Evolutionary conservation across 2,797 vertebrate genomes (phyloP), one percentile per base, ranked within the genome.

Genomic region (Enteromius afrohamiltoni): DNA sequence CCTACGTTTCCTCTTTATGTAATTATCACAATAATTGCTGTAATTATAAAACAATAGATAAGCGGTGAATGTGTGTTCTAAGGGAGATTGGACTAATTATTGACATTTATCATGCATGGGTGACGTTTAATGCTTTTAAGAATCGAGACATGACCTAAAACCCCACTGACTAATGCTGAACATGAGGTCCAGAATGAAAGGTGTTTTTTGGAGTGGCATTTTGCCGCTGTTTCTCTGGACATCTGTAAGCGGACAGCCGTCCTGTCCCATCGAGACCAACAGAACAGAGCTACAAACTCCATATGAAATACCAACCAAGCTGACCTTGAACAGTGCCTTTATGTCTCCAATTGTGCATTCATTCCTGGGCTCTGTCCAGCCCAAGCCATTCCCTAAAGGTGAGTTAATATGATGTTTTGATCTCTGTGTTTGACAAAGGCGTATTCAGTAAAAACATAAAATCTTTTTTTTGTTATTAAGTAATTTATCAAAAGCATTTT

Each of bases 281-380:
- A 76, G 47, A 49, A 67, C 80, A 79, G 45, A 71, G 29, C 58
- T 87, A 73, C 19, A 85, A n/a, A n/a, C 93, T 0, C 0, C 3
- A 0, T 95, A 95, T 1, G 21, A 85, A 14, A 31, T 83, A 0
- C 64, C 47, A 0, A 83, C 21, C 0, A 9, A 21, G 42, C 79
- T 62, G 0, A 88, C 90, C 0, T 5, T 1, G 17, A 78, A 86
- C 5, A 83, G 47, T 69, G 81, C 83, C 3, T 95, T 94, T 51
- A 86, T 96, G 88, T 83, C 91, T 21, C 8, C 73, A 16, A 89
- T 95, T 81, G 94, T 94, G 21, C 93, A 93, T 0, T 94, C 93
- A 31, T 98, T 97, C 89, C 93, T 97, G 78, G 51, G 79, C 81
- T 88, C 94, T 4, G 94, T 97, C 73, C 96, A 97, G 91, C 94